phyloP scores from a whole-genome alignment of 2,797 vertebrate genomes.

The Dendrocincla tyrannina region DNA sequence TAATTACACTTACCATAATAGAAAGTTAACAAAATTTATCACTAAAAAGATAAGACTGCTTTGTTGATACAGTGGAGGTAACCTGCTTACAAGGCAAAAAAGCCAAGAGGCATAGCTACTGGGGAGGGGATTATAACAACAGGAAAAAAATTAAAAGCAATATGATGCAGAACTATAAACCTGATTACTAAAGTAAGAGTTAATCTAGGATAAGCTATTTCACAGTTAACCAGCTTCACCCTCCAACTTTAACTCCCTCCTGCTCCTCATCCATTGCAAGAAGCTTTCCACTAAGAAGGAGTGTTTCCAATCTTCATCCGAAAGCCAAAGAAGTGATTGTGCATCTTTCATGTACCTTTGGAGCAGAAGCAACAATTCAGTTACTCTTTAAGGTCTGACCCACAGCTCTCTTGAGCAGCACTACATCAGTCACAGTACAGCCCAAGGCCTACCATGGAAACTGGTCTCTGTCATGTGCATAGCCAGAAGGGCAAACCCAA shows the following conservation, averaged over 20 bases:
- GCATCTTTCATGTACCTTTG: not conserved
- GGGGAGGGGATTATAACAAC: not conserved
- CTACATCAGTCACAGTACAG: not conserved
- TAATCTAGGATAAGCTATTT: slow-evolving; percentile 38
- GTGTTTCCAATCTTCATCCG: not conserved
- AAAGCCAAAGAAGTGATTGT: not conserved
- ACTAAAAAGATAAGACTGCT: not conserved
- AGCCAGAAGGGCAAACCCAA: not conserved
- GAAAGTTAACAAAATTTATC: not conserved
- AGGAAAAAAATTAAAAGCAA: not conserved
- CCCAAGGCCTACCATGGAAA: not conserved
- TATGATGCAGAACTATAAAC: not conserved
- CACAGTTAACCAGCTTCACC: not conserved
- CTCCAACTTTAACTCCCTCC: not conserved
- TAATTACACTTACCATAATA: not conserved
- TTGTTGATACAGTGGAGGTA: not conserved
- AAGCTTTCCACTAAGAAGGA: not conserved
- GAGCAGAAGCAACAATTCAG: not conserved
- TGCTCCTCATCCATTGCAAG: not conserved
- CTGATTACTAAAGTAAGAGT: slow-evolving; percentile 29
- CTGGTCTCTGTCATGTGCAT: not conserved
- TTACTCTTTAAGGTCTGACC: not conserved
- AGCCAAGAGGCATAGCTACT: not conserved
- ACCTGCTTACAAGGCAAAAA: not conserved
- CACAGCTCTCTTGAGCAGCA: not conserved